Conservation (phyloP, 2,113 vertebrate genomes). For the Pitta sordida region DNA sequence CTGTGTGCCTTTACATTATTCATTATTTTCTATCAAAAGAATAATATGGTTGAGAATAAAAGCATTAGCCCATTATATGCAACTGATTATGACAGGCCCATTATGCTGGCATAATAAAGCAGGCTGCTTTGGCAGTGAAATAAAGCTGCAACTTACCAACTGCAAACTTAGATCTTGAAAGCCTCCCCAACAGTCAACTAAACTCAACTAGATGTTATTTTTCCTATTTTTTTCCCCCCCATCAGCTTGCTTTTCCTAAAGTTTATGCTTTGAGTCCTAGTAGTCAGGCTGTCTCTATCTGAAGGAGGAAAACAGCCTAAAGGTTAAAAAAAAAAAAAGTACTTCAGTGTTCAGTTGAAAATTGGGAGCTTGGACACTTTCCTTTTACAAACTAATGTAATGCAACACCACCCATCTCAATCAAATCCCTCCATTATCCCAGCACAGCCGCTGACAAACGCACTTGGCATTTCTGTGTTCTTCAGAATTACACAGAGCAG, state of each 20-base stretch:
- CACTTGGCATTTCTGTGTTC: background rate
- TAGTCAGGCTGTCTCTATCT: background rate
- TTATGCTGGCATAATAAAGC: constrained; percentile 26
- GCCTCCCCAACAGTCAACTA: background rate
- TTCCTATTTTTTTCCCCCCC: background rate
- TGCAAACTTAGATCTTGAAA: background rate
- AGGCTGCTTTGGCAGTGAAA: constrained; percentile 24
- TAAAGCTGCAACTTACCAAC: background rate
- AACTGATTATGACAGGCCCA: constrained; percentile 38
- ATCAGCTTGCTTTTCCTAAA: background rate
- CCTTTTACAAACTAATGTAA: background rate
- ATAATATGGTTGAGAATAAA: constrained; percentile 34
- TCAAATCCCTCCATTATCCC: background rate
- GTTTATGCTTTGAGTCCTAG: background rate
- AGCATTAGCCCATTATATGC: constrained; percentile 31
- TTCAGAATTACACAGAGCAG: background rate
- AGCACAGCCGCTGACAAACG: rapidly evolving
- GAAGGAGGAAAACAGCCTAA: background rate
- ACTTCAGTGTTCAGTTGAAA: background rate
- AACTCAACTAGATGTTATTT: background rate
- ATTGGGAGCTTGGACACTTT: background rate
- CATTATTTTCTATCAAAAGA: constrained; percentile 39
- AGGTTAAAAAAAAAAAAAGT: background rate
- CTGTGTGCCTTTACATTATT: constrained; percentile 30
- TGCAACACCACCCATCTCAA: background rate